Percentiles rank a stretch among this genome's conserved stretches.
These are phyloP conservation scores for Anguilla megastoma DNA, from an alignment of 2,797 vertebrate species.

Conservation along the genomic window DNA sequence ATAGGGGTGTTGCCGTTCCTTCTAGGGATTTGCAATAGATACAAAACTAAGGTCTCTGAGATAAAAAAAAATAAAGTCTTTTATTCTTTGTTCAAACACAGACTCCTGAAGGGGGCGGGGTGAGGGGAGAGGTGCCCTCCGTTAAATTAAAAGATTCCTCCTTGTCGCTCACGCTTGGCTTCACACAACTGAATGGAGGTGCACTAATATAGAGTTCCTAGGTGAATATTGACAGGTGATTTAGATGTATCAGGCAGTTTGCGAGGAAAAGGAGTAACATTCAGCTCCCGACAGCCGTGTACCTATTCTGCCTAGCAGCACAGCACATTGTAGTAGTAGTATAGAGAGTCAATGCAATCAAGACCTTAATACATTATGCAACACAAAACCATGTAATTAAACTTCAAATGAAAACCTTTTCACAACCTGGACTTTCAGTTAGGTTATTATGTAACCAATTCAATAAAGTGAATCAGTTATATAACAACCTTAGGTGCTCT, in stretches of 20 bases:
- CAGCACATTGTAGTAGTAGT: not conserved
- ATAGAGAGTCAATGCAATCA: not conserved
- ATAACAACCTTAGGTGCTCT: not conserved
- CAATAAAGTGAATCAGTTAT: not conserved
- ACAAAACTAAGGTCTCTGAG: not conserved
- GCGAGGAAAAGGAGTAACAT: not conserved
- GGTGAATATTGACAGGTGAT: not conserved
- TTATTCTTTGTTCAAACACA: not conserved
- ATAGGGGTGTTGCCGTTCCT: not conserved
- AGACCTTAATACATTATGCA: not conserved
- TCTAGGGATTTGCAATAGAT: not conserved
- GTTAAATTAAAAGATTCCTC: not conserved
- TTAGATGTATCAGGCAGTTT: not conserved
- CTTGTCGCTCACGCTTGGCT: not conserved
- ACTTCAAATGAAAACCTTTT: not conserved
- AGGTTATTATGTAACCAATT: not conserved
- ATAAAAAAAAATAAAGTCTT: not conserved
- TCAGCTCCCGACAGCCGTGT: too few relatives aligned
- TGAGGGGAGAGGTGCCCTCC: too few relatives aligned
- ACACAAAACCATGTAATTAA: not conserved
- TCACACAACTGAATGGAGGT: not conserved
- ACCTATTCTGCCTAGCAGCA: too few relatives aligned
- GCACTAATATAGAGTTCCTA: not conserved
- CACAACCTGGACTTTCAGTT: not conserved
- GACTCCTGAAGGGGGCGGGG: not conserved